A percentile compares a stretch with the other conserved stretches of the same genome.
Conservation (phyloP, 92 coral and sea anemone species). For the Porites rus region DNA sequence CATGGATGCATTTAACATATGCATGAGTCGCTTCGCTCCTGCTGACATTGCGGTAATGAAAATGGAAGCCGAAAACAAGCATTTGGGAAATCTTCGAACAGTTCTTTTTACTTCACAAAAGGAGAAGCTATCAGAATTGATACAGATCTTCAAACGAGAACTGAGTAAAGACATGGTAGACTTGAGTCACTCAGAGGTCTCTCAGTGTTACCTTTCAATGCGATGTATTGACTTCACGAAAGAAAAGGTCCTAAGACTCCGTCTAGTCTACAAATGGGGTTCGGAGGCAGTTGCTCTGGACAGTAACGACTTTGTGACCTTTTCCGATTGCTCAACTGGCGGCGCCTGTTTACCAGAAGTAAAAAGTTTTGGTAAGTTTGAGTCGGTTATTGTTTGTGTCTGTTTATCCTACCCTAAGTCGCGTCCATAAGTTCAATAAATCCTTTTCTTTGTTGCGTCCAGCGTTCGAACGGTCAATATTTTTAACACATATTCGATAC, state of each 20-base stretch:
- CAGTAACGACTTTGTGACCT: constrained; percentile 12
- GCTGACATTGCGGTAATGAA: background rate
- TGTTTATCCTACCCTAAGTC: too few relatives aligned
- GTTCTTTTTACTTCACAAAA: background rate
- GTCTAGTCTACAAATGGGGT: background rate
- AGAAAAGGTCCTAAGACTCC: background rate
- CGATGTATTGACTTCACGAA: background rate
- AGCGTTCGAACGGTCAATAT: too few relatives aligned
- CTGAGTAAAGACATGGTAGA: background rate
- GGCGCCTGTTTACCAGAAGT: background rate
- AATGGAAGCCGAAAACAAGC: background rate
- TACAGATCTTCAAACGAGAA: background rate
- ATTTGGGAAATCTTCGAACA: background rate
- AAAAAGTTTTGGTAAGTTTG: too few relatives aligned
- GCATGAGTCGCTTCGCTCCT: background rate
- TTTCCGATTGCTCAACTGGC: background rate
- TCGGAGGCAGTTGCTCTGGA: too few relatives aligned
- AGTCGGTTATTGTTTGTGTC: too few relatives aligned
- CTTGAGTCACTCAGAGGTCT: background rate
- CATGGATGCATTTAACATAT: background rate
- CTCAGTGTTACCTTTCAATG: background rate
- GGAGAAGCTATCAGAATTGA: background rate
- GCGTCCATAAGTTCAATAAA: too few relatives aligned
- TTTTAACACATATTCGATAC: too few relatives aligned
- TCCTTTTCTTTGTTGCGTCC: too few relatives aligned